Base-by-base conservation (phyloP, 2,888 invertebrate species). In the Cyclophora albipunctata region DNA sequence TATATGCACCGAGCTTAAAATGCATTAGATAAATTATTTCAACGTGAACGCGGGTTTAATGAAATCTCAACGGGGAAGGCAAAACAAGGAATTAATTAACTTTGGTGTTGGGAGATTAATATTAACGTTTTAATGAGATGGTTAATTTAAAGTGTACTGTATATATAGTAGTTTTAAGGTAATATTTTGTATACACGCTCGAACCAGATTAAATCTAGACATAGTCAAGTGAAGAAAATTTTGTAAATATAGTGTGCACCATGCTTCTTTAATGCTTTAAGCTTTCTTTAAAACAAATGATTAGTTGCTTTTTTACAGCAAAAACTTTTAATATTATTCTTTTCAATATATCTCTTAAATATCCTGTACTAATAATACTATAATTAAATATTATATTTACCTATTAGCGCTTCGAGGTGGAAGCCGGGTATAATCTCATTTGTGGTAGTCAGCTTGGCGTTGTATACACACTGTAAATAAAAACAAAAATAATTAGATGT, bases 381-480 rank as follows among this genome's bases (percentile, higher is more conserved):
- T 20, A 20, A 2, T 20, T 20, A 20, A 20, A 20, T 20, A 20
- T 20, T 1, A 20, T 20, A 69, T 85, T 77, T 73, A 87, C 88
- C 87, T 87, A 86, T 87, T 81, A 87, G 82, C 86, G 88, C 85
- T 83, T 84, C 75, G 79, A 86, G 76, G 84, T 86, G 85, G 78
- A 81, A 82, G 70, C 77, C 80, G 68, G 70, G 73, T 74, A 81
- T 75, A 77, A 87, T 81, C 76, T 87, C 88, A 88, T 87, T 87
- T 78, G 88, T 84, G 86, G 87, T 88, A 85, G 87, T 82, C 87
- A 88, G 88, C 78, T 87, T 88, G 87, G 83, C 88, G 86, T 84
- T 81, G 69, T 68, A 69, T 54, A 60, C 69, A 82, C 78, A 73
- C 87, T 88, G 82, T 4, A 71, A 85, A 74, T 64, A 73, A 67